Evolutionary conservation across 2,113 vertebrate species (phyloP), one percentile per base, ranked within the genome.

Genomic region (Python bivittatus): DNA sequence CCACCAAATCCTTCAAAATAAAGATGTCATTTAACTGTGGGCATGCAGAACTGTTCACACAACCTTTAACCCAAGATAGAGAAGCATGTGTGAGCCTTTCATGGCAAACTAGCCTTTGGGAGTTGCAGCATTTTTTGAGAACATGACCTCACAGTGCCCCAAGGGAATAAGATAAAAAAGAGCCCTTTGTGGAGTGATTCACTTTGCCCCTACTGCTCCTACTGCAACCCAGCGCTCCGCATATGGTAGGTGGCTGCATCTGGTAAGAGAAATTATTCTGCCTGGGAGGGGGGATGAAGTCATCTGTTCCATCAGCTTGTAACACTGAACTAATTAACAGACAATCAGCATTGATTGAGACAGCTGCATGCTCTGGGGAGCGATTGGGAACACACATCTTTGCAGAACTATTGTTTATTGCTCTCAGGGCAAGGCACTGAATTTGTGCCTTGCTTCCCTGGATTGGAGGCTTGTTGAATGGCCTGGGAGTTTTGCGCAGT

Each of bases 291-390:
- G 97, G 97, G 97, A 96, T 96, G 97, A 96, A 98, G 97, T 98
- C 98, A 98, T 98, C 97, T 98, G 97, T 98, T 98, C 98, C 98
- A 98, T 98, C 97, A 97, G 97, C 97, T 97, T 98, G 97, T 98
- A 98, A 97, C 97, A 96, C 97, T 92, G 96, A 97, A 96, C 98
- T 97, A 97, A 97, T 97, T 96, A 98, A 97, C 97, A 98, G 98
- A 98, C 98, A 98, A 97, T 97, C 96, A 96, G 96, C 96, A 91
- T 94, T 97, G 98, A 97, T 97, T 97, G 96, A 97, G 95, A 96
- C 98, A 98, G 97, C 97, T 93, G 95, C 97, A 96, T 95, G 97
- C 96, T 97, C 96, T 94, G 17, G 94, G 92, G 93, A 87, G 92
- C 91, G 54, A 88, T 44, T 68, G 92, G 93, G 96, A 96, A 95